Base-by-base conservation (phyloP, 2,888 invertebrate species). In the Drosophila neutralis region DNA sequence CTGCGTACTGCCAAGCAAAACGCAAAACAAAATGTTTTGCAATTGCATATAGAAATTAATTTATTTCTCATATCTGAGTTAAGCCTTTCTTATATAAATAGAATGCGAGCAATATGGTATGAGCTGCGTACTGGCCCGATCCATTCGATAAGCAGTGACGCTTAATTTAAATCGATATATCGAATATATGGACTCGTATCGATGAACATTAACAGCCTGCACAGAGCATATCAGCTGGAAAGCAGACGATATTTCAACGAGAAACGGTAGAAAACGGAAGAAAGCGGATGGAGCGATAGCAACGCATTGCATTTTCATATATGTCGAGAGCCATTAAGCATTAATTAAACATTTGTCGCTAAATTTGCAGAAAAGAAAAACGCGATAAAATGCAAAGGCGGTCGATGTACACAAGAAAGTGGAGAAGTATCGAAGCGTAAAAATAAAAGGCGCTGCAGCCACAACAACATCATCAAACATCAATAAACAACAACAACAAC, bases 361-460 rank as follows among this genome's bases (percentile, higher is more conserved):
- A 49, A 51, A 58, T 45, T 45, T 45, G 24, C 15, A 15, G 24
- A 42, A 51, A 57, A 57, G 24, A 52, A 68, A 69, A 52, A 45
- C 66, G 67, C 59, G 69, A 67, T 72, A 80, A 72, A 76, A 83
- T 86, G 89, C 86, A 75, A 59, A 80, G 78, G 70, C 68, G 67
- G 68, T 76, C 76, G 75, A 72, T 81, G 81, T 63, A 74, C 54
- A 72, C 59, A 74, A 73, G 70, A 76, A 87, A 87, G 84, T 70
- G 87, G 74, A 79, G 84, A 76, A 78, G 73, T 76, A 84, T 72
- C 73, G 82, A 75, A 87, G 84, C 82, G 82, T 85, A 71, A 87
- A 79, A 87, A 80, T 80, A 72, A 72, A 76, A 83, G 89, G 84
- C 87, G 74, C 73, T 69, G 76, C 70, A 80, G 78, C 73, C 75